Evolutionary conservation across 2,888 invertebrate species (phyloP), one percentile per base, ranked within the genome.

Genomic region (Pseudoips prasinana): DNA sequence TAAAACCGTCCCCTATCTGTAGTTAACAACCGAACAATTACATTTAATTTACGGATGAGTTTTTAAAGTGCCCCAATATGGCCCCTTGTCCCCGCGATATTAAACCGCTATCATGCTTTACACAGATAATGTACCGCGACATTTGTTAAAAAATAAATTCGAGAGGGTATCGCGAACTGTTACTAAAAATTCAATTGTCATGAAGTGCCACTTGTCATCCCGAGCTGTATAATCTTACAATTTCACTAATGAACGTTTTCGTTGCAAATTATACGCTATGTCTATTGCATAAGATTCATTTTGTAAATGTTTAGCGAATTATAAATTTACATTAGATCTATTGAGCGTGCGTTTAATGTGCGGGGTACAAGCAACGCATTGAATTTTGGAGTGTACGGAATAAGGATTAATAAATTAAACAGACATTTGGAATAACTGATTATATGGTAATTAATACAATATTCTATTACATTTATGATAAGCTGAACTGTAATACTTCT

Each of bases 1-100:
- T 43, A 33, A 34, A 43, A 59, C 50, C 42, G 60, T 51, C 68
- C 75, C 74, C 73, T 62, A 61, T 56, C 35, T 56, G 64, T 64
- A 63, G 70, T 70, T 84, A 85, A 86, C 86, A 67, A 86, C 80
- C 79, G 83, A 86, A 89, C 89, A 89, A 89, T 89, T 86, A 87
- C 81, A 81, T 88, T 88, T 87, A 88, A 88, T 89, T 89, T 81
- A 79, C 74, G 63, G 72, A 82, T 75, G 77, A 73, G 80, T 82
- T 84, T 86, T 86, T 85, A 82, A 85, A 84, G 83, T 79, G 74
- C 64, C 64, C 77, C 83, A 80, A 77, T 80, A 78, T 78, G 79
- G 78, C 68, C 53, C 27, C 14, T 14, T 42, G 42, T 53, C 65
- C 70, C 72, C 59, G 53, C 59, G 38, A 54, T 46, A 68, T 72